Percentiles rank a stretch among this genome's conserved stretches.
phyloP scores from a whole-genome alignment of 1,140 invertebrate species.

The Temnothorax nylanderi region DNA sequence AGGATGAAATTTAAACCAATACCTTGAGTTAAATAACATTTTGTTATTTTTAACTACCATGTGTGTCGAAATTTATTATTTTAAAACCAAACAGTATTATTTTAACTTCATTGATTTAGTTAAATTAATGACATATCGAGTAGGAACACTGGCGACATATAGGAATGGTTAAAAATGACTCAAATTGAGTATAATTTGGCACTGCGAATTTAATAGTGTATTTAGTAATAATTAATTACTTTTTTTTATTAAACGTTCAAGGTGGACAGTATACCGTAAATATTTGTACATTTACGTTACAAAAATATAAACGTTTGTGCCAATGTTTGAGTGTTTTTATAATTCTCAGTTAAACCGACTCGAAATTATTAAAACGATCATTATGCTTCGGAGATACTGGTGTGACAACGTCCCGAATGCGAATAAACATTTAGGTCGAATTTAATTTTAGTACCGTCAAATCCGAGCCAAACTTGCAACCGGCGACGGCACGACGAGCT shows the following conservation, averaged over 20 bases:
- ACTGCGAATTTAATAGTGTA: too few relatives aligned
- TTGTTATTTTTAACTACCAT: too few relatives aligned
- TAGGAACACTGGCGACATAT: too few relatives aligned
- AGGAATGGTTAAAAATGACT: too few relatives aligned
- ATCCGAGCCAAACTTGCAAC: conserved; percentile 49
- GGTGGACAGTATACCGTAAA: not conserved
- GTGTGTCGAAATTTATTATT: too few relatives aligned
- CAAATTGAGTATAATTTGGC: too few relatives aligned
- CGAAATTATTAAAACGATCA: not conserved
- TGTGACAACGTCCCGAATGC: not conserved
- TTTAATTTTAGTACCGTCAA: conserved; percentile 60
- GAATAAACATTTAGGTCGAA: conserved; percentile 43
- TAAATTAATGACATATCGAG: too few relatives aligned
- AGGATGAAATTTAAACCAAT: too few relatives aligned
- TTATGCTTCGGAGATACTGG: too few relatives aligned
- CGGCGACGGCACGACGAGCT: not conserved
- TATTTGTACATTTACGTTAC: not conserved
- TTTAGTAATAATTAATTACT: not conserved
- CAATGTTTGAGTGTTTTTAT: not conserved
- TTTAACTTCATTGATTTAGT: too few relatives aligned
- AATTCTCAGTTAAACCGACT: not conserved
- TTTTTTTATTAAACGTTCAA: not conserved
- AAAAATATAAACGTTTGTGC: not conserved
- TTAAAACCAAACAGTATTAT: too few relatives aligned
- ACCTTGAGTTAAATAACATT: too few relatives aligned